Evolutionary conservation across 2,113 vertebrate species (phyloP), one percentile per base, ranked within the genome.

Genomic region (Pholis gunnellus): DNA sequence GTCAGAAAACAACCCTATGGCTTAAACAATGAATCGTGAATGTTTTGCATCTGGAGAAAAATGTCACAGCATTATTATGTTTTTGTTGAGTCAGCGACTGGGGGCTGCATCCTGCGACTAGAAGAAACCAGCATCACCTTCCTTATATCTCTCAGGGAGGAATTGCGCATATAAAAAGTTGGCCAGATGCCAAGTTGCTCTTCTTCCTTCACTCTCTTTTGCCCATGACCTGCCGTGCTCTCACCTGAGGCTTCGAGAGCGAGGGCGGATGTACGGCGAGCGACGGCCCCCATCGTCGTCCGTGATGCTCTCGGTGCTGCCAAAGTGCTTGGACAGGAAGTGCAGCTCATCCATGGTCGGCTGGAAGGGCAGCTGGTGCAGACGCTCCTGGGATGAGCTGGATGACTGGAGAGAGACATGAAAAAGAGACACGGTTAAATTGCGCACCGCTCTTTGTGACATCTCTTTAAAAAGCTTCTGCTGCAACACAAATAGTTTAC

Each of bases 201-300:
- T 2, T 44, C 42, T 64, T 70, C 27, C 22, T 78, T 34, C 44
- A 22, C 38, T 48, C 17, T 20, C 18, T 46, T 56, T 60, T 34
- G 27, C 27, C 17, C n/a, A 9, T 50, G 50, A 69, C 65, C 63
- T 10, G 3, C n/a, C 1, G 7, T 0, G 29, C 18, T 63, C 85
- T 89, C 50, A 97, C 97, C 97, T 97, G 94, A 97, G 96, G 92
- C 97, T 97, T 81, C 97, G 92, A n/a, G 97, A 97, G 56, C 97
- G 96, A 50, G 97, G 97, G 14, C 97, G 95, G n/a, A 96, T 94
- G 0, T 96, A 94, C 0, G 96, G 95, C 0, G 96, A 97, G 84
- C 96, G 95, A 1, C 97, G 95, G 27, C 97, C 97, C 0, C 93
- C 91, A 13, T 97, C 97, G 40, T 97, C 97, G 7, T 97, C 97